phyloP scores from a whole-genome alignment of 2,113 vertebrate genomes.

The Ursus arctos region DNA sequence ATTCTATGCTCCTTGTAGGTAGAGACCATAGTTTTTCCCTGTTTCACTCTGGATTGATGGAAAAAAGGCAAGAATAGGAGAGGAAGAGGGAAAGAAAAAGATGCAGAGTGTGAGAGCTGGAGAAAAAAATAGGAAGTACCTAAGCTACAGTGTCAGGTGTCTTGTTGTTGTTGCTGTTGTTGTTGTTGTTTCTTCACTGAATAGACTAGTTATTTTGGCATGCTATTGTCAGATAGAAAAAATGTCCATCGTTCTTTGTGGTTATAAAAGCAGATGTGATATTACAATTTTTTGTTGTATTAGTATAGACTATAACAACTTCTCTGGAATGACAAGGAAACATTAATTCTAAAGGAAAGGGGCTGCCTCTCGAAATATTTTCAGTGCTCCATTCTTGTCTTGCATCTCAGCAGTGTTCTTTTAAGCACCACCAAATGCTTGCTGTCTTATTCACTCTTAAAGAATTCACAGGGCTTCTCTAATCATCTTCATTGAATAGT shows the following conservation, averaged over 20 bases:
- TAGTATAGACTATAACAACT: not conserved
- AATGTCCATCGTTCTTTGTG: not conserved
- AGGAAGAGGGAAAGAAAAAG: not conserved
- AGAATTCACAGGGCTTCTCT: conserved; percentile 1
- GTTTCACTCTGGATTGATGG: not conserved
- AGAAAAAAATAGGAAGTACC: not conserved
- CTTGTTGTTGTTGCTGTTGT: not conserved
- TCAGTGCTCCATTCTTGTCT: not conserved
- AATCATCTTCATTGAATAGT: not conserved
- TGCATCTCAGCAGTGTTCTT: not conserved
- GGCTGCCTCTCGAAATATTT: conserved; percentile 5
- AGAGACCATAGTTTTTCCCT: not conserved
- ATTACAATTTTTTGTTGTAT: not conserved
- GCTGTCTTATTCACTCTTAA: conserved; percentile 26
- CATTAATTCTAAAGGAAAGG: not conserved
- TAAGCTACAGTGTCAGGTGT: not conserved
- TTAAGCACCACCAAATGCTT: not conserved
- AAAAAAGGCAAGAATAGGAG: not conserved
- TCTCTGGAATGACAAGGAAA: conserved; percentile 19
- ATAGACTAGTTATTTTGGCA: not conserved
- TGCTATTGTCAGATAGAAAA: not conserved
- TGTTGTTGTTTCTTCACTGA: not conserved
- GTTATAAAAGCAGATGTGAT: not conserved
- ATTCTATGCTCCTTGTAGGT: not conserved
- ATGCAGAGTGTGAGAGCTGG: not conserved